A percentile compares a stretch with the other conserved stretches of the same genome.
Conservation (phyloP, 2,888 invertebrate species). For the Limnephilus auricula region DNA sequence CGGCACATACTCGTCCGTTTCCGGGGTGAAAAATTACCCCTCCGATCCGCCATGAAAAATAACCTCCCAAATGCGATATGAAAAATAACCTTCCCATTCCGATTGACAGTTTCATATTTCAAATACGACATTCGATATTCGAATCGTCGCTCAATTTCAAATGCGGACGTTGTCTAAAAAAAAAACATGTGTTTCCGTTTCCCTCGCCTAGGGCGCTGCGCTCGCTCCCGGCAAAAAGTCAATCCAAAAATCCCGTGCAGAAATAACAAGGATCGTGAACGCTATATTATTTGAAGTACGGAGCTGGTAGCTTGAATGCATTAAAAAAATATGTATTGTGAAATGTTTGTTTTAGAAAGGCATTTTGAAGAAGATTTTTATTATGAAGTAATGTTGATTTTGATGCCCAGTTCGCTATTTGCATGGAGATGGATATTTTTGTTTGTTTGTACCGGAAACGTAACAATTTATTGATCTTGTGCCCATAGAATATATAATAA, state of each 20-base stretch:
- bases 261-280: background rate
- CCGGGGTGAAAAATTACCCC: constrained; percentile 17
- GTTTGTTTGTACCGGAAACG: too few species aligned
- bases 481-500: too few species aligned
- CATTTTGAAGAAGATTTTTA: background rate
- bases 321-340: background rate
- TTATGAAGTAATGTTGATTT: background rate
- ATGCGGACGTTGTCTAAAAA: constrained; percentile 55
- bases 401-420: background rate
- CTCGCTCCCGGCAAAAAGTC: constrained; percentile 34
- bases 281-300: constrained; percentile 5
- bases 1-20: constrained; percentile 8
- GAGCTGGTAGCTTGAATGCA: background rate
- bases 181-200: constrained; percentile 35
- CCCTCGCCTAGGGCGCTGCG: constrained; percentile 36
- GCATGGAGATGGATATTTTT: too few species aligned
- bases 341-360: constrained; percentile 7
- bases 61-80: constrained; percentile 27
- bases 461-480: too few species aligned
- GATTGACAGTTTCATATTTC: constrained; percentile 56
- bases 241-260: background rate
- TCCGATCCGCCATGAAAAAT: background rate
- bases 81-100: constrained; percentile 53
- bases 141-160: constrained; percentile 54
- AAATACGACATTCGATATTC: constrained; percentile 56